Evolutionary conservation across 1,140 invertebrate genomes (phyloP).

Genomic region (Calliphora vicina): DNA sequence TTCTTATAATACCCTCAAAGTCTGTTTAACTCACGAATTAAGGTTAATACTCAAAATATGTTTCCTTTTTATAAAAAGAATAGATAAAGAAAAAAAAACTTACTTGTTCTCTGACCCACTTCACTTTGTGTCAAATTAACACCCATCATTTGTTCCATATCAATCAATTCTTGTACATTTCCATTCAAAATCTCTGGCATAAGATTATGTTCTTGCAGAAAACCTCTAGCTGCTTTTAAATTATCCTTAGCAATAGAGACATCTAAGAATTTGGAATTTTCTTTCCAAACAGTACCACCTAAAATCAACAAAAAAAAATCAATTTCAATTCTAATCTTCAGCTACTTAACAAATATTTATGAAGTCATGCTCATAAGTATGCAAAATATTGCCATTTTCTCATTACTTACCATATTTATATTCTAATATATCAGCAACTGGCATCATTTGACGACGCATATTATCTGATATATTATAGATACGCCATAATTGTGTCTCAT

Average conservation of each 20-base stretch:
- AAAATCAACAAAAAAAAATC: constrained; percentile 20
- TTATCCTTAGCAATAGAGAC: constrained; percentile 55
- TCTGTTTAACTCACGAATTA: no score
- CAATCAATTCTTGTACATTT: constrained; percentile 54
- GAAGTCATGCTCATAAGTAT: no score
- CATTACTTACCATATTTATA: constrained; percentile 50
- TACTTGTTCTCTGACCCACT: constrained; percentile 46
- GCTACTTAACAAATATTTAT: not conserved
- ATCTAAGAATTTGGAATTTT: constrained; percentile 60
- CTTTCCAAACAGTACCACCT: constrained; percentile 58
- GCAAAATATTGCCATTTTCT: not conserved
- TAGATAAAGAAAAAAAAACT: constrained; percentile 43
- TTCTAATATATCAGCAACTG: constrained; percentile 51
- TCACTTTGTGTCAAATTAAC: constrained; percentile 30
- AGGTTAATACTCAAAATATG: no score
- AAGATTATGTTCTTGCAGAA: constrained; percentile 47
- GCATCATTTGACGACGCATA: constrained; percentile 46
- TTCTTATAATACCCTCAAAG: no score
- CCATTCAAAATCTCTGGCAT: constrained; percentile 44
- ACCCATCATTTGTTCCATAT: constrained; percentile 62
- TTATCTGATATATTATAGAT: constrained; percentile 61
- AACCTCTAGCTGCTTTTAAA: constrained; percentile 51
- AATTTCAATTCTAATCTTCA: constrained; percentile 11
- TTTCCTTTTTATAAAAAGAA: no score
- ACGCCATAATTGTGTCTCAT: constrained; percentile 68